Evolutionary conservation across 2,113 vertebrate species (phyloP).

Genomic region (Phalacrocorax carbo): DNA sequence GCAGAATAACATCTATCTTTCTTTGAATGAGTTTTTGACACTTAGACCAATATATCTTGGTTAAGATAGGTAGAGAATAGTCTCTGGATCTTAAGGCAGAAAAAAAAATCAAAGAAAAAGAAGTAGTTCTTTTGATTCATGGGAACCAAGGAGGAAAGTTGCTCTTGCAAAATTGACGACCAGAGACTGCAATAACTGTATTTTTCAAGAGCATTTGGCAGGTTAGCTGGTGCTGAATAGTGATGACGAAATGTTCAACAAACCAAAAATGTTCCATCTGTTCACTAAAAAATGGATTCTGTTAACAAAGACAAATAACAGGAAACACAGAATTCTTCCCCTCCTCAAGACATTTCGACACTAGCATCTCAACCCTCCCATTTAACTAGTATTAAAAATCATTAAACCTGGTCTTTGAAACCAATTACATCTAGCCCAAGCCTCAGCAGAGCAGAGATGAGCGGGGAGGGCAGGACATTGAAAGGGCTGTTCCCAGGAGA

Average conservation of each 20-base stretch:
- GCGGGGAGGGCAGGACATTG: fast-evolving
- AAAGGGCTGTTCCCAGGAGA: neutral
- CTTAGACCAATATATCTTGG: neutral
- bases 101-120: neutral
- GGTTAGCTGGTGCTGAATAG: constrained; percentile 57
- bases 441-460: neutral
- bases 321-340: neutral
- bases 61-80: neutral
- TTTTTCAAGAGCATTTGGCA: constrained; percentile 60
- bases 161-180: neutral
- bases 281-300: constrained; percentile 25
- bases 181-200: neutral
- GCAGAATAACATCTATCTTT: neutral
- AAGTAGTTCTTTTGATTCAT: neutral
- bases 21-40: neutral
- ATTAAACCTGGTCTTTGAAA: neutral
- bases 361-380: neutral
- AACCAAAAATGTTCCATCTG: constrained; percentile 64
- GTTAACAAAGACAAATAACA: constrained; percentile 33
- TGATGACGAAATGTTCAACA: constrained; percentile 63
- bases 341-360: neutral
- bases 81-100: neutral
- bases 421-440: neutral
- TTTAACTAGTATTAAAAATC: neutral
- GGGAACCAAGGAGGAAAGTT: neutral